Evolutionary conservation across 2,888 invertebrate species (phyloP), one percentile per base, ranked within the genome.

Genomic region (Trimorus sp.): DNA sequence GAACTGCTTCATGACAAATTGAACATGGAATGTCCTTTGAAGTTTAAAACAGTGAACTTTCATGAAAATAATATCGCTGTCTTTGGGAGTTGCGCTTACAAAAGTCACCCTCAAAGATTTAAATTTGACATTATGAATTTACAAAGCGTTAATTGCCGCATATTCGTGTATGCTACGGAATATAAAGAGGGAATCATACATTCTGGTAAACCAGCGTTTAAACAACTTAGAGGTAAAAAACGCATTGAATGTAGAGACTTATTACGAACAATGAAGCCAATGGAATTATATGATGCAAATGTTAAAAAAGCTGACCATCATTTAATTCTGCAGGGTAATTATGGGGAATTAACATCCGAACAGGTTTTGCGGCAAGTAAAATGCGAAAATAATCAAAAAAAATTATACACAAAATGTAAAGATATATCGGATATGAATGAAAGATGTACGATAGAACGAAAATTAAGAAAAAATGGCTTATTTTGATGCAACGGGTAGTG

Each of bases 371-470:
- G 26, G 12, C 51, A 66, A 66, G 16, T 40, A 15, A 66, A 40
- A 7, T 12, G 12, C 0, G 66, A 66, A 66, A 53, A 37, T 40
- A 16, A 14, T 15, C 49, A 9, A 8, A 12, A 53, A 40, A 7
- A 1, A 14, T 9, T 11, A 40, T 14, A 66, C 16, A 66, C 51
- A 16, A n/a, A 5, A 1, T 53, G 3, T 4, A 66, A 14, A 40
- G 68, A 68, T 45, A 16, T 68, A 9, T 68, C 68, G 0, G 68
- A 68, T 45, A 56, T 68, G 16, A 54, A 56, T 56, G 26, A 68
- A 56, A 6, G 68, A 54, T 68, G 40, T 11, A 68, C 36, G 1
- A 3, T 9, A 8, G 68, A 68, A 3, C 8, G 6, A 12, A 45
- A 56, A 45, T 53, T 26, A 53, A 68, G n/a, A 37, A 37, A 12